Percentiles rank a stretch among this genome's conserved stretches.
Conservation (phyloP, 37 sponge, comb jelly and placozoan species). For the Axinella damicornis region DNA sequence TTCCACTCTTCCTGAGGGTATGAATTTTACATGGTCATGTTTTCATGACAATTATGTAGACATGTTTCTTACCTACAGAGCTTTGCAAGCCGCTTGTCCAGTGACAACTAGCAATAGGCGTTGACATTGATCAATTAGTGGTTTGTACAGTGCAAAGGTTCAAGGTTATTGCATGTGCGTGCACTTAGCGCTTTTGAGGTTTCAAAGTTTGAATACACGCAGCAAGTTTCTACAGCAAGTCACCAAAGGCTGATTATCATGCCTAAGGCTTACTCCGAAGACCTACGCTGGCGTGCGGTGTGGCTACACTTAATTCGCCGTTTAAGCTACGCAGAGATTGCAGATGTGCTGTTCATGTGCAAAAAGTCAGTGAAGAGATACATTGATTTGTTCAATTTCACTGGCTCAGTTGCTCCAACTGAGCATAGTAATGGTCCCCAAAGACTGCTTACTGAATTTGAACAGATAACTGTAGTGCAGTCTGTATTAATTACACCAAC, state of each 20-base stretch:
- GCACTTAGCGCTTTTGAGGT: too few relatives aligned
- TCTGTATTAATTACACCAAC: slow-evolving; percentile 3
- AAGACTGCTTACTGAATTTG: neutral
- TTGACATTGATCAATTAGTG: too few relatives aligned
- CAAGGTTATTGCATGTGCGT: too few relatives aligned
- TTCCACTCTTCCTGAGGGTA: too few relatives aligned
- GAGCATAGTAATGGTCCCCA: neutral
- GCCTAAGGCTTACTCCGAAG: neutral
- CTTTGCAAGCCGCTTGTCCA: neutral
- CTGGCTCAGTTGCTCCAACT: slow-evolving; percentile 12
- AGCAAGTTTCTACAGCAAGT: too few relatives aligned
- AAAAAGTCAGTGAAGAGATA: slow-evolving; percentile 20
- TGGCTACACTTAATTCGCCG: slow-evolving; percentile 15
- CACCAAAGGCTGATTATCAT: too few relatives aligned
- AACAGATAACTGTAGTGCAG: neutral
- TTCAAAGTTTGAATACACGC: too few relatives aligned
- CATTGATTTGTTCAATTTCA: neutral
- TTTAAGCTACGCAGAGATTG: neutral
- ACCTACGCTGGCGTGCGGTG: slow-evolving; percentile 44
- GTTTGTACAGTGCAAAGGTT: too few relatives aligned
- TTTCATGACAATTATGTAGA: too few relatives aligned
- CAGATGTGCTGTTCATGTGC: slow-evolving; percentile 6
- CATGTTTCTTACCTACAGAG: neutral
- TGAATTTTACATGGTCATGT: too few relatives aligned
- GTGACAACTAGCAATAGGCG: neutral